These are phyloP conservation scores for Aphidius colemani DNA, from an alignment of 2,888 invertebrate species.

Conservation along the genomic window DNA sequence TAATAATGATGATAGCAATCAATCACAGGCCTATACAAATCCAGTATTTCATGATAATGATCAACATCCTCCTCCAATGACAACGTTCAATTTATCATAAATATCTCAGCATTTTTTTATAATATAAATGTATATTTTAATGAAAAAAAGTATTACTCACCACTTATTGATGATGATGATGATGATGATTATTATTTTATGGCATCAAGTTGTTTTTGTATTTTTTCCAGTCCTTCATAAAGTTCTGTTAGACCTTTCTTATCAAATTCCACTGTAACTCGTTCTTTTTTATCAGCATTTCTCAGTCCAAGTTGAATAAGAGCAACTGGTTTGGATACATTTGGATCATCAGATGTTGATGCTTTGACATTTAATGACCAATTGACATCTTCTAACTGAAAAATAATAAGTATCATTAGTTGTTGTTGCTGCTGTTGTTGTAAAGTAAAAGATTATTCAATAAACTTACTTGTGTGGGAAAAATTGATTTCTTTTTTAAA, in stretches of 20 bases:
- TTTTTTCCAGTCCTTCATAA: conserved; percentile 50
- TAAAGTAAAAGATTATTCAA: background rate
- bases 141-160: conserved; percentile 9
- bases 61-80: conserved; percentile 8
- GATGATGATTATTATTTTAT: conserved; percentile 42
- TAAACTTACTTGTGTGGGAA: conserved; percentile 47
- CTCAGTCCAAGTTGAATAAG: conserved; percentile 48
- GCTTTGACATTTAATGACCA: conserved; percentile 51
- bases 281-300: conserved; percentile 38
- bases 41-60: conserved; percentile 2
- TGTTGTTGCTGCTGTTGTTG: background rate
- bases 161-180: conserved; percentile 10
- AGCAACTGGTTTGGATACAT: conserved; percentile 46
- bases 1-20: background rate
- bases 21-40: background rate
- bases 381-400: conserved; percentile 47
- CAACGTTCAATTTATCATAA: conserved; percentile 27
- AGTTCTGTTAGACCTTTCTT: conserved; percentile 45
- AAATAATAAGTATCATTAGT: background rate
- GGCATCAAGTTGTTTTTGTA: conserved; percentile 51
- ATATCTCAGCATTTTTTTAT: background rate
- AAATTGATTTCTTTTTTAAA: conserved; percentile 48
- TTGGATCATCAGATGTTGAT: conserved; percentile 47
- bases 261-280: conserved; percentile 50
- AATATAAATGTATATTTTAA: conserved; percentile 1